Evolutionary conservation across 2,113 vertebrate species (phyloP).

Genomic region (Eira barbara): DNA sequence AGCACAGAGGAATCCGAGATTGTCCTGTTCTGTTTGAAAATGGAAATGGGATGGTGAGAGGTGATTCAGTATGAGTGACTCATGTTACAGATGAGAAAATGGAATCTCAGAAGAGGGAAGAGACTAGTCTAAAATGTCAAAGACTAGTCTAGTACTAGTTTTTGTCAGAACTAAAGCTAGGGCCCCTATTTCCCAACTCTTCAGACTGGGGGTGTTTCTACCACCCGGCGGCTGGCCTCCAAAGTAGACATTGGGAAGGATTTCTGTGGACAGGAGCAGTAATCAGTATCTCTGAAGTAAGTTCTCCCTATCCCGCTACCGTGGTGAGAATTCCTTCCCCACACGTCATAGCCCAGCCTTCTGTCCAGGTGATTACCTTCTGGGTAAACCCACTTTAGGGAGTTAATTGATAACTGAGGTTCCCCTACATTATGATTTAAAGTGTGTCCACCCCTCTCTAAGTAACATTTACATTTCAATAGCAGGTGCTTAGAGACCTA

Average conservation of each 20-base stretch:
- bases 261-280: neutral
- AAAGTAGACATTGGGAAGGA: neutral
- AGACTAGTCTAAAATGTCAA: neutral
- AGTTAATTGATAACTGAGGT: slow-evolving; percentile 44
- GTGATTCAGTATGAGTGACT: neutral
- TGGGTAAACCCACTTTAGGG: neutral
- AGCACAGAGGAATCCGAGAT: neutral
- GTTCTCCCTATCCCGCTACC: neutral
- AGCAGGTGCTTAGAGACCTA: neutral
- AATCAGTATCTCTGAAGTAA: neutral
- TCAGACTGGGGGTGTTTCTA: neutral
- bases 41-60: neutral
- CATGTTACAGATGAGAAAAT: neutral
- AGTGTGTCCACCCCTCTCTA: neutral
- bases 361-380: neutral
- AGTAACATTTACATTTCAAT: slow-evolving; percentile 5
- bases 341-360: neutral
- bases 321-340: neutral
- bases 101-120: neutral
- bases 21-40: neutral
- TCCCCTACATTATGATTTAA: neutral
- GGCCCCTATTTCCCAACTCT: neutral
- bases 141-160: neutral
- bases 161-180: neutral
- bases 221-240: neutral